phyloP scores from a whole-genome alignment of 1,140 invertebrate genomes.

The Ridgeia piscesae region DNA sequence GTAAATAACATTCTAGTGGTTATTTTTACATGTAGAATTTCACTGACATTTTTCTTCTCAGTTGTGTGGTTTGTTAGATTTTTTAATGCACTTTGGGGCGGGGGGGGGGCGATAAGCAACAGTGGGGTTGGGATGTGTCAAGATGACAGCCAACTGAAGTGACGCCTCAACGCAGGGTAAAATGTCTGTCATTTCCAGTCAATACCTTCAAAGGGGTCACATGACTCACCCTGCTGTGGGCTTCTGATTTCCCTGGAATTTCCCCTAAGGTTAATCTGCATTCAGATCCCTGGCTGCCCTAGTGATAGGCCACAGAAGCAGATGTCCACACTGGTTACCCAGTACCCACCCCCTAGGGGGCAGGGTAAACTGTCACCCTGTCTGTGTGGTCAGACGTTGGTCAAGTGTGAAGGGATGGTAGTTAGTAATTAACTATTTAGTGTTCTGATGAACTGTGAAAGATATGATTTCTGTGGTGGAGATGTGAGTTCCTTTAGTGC shows the following conservation, averaged over 20 bases:
- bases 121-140: neutral
- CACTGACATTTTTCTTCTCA: neutral
- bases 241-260: neutral
- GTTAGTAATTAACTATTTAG: neutral
- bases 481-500: neutral
- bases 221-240: neutral
- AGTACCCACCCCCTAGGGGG: neutral
- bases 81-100: neutral
- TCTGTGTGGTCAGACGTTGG: neutral
- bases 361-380: neutral
- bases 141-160: neutral
- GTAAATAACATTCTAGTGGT: neutral
- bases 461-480: neutral
- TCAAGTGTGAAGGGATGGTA: neutral
- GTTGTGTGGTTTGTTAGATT: neutral
- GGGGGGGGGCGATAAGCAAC: too few species aligned
- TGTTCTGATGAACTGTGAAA: neutral
- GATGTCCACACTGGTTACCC: neutral
- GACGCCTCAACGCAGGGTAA: neutral
- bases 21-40: neutral
- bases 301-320: neutral
- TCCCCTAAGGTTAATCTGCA: neutral
- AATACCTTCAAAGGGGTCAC: neutral
- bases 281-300: neutral
- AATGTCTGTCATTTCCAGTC: conserved; percentile 1